phyloP scores from a whole-genome alignment of 2,113 vertebrate genomes.

The Xenotilapia flavipinnis region DNA sequence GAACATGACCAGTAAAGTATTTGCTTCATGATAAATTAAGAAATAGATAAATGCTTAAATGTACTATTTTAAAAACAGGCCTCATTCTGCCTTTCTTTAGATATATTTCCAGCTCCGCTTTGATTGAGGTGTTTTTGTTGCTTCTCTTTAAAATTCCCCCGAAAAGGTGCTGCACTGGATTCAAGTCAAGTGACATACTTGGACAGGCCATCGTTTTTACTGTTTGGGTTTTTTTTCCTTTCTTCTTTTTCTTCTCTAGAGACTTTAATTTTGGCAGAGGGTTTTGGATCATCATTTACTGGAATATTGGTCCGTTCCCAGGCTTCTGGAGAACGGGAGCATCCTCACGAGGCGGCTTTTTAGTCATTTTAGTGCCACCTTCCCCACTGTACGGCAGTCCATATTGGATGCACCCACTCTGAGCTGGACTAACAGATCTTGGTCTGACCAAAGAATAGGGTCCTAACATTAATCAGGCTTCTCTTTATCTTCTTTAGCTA shows the following conservation, averaged over 20 bases:
- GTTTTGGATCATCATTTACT: background rate
- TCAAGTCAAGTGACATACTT: background rate
- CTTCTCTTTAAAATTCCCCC: background rate
- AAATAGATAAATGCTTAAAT: background rate
- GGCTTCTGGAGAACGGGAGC: background rate
- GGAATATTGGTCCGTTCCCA: background rate
- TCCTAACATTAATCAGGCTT: background rate
- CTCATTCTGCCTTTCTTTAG: background rate
- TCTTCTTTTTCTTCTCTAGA: background rate
- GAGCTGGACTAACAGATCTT: background rate
- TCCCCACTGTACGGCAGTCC: background rate
- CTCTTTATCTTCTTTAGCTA: background rate
- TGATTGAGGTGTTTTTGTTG: background rate
- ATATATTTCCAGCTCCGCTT: background rate
- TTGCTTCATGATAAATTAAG: background rate
- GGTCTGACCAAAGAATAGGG: background rate
- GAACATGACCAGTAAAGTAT: background rate
- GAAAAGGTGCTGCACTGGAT: background rate
- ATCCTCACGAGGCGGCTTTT: background rate
- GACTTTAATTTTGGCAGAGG: background rate
- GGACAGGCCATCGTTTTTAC: background rate
- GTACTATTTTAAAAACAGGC: background rate
- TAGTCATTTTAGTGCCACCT: background rate
- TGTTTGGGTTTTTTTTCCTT: rapidly evolving
- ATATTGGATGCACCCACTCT: background rate